Base-by-base conservation (phyloP, 2,797 vertebrate genomes). In the Acanthurus tractus region DNA sequence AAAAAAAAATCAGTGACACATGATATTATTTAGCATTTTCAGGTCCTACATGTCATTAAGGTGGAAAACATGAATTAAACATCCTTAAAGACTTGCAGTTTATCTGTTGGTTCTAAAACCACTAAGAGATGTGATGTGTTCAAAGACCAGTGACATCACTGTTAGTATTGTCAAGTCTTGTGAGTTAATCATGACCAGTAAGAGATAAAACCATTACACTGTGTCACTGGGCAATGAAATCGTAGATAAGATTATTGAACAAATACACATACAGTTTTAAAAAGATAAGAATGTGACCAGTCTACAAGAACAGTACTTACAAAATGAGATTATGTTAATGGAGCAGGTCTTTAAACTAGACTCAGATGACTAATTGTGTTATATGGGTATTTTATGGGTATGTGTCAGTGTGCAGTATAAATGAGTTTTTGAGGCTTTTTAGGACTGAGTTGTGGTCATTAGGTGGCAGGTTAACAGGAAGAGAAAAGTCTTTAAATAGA, bases 401-500 rank as follows among this genome's bases (percentile, higher is more conserved):
- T 77, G 62, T 74, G 20, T 55, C 23, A 11, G 45, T 46, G 75
- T 59, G 62, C 62, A n/a, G 9, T 63, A 57, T 46, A 1, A 68
- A 8, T 75, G 58, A 44, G 4, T 66, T 73, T 45, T 50, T 79
- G 73, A 80, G 66, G 55, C 20, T 56, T 58, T 46, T 55, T n/a
- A 6, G 3, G 18, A 14, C 46, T 42, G 62, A 46, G 52, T 36
- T 81, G 56, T 58, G 67, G 23, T 49, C 54, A 69, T 76, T 25
- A 65, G 80, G 66, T 84, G 69, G 66, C 66, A 74, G 61, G 54
- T 76, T 56, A 55, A 76, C 46, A 49, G 56, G 68, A 73, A 74
- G 70, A 56, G 23, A 29, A 22, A 12, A 17, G 34, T 36, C 34
- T 68, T 72, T 42, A 42, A 59, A 57, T 36, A 22, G 63, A 76